Base-by-base conservation (phyloP, 23 tunicate species). In the Trididemnum nubilum region DNA sequence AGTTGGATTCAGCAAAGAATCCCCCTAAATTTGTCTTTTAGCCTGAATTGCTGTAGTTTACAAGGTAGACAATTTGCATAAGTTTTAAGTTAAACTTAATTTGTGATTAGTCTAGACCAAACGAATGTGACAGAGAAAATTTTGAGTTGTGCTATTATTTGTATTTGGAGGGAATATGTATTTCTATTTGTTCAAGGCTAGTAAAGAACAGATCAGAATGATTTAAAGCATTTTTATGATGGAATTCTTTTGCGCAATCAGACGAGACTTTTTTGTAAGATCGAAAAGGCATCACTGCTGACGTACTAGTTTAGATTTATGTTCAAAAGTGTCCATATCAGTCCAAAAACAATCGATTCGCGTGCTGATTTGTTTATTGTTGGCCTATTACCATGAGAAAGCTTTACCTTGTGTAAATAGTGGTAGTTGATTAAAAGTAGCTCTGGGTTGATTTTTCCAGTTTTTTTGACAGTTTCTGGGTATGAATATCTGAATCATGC, bases 221-320 rank as follows among this genome's bases (percentile, higher is more conserved):
- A 32, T 67, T 67, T 32, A 67, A 33, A 33, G 74, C 18, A 21
- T 5, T 3, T 12, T 30, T 9, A 33, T 24, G 33, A 7, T 9
- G 74, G 74, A 67, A 67, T 67, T 67, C 33, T 67, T 33, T 67
- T 12, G 9, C 22, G 38, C n/a, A 67, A 61, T 61, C 67, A n/a
- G 21, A 21, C 21, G 29, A 15, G n/a, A 7, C 38, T 7, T 9
- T 63, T 67, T 38, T 12, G 22, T n/a, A 38, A 32, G 38, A 67
- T 67, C 74, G 38, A 67, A 67, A 31, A 33, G 74, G 22, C 37
- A 31, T n/a, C 37, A 67, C n/a, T 67, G 38, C n/a, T 67, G 74
- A 67, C 74, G 74, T 5, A 32, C 3, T 33, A 7, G 38, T 33
- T 33, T 67, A 31, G 38, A 67, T 67, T 67, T 67, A 67, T 67